Conservation (phyloP, 1,140 invertebrate genomes). For the Orius laevigatus region DNA sequence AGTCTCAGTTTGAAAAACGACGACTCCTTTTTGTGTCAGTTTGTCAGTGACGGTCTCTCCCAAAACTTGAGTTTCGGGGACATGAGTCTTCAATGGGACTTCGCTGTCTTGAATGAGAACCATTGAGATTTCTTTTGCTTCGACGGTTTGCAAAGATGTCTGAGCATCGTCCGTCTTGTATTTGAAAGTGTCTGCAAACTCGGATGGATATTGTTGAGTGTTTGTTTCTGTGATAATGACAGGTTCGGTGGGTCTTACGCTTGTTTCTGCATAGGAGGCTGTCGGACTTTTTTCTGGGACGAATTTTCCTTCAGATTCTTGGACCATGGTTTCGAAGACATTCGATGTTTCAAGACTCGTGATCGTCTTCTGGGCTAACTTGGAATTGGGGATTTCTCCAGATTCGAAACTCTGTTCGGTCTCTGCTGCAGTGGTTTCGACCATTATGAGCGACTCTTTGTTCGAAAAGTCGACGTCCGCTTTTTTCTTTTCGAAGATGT, state of each 20-base stretch:
- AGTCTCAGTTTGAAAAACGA: constrained; percentile 32
- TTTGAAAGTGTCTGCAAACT: constrained; percentile 34
- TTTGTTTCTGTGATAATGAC: constrained; percentile 36
- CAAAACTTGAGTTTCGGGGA: constrained; percentile 23
- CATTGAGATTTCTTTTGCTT: constrained; percentile 39
- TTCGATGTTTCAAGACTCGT: constrained; percentile 36
- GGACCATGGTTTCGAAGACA: constrained; percentile 31
- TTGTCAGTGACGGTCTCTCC: constrained; percentile 27
- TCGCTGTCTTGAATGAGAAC: constrained; percentile 36
- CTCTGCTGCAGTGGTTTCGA: constrained; percentile 38
- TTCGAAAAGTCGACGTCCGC: constrained; percentile 39
- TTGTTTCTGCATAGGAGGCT: constrained; percentile 31
- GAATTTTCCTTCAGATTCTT: constrained; percentile 40
- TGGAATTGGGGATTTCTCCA: constrained; percentile 28
- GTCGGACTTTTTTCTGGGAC: constrained; percentile 27
- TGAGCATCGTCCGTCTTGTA: constrained; percentile 34
- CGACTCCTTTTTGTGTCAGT: constrained; percentile 31
- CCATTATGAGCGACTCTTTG: constrained; percentile 37
- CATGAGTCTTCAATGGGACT: constrained; percentile 24
- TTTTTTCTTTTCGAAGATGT: constrained; percentile 29
- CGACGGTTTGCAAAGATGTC: constrained; percentile 30
- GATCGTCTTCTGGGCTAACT: constrained; percentile 32
- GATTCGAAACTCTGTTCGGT: constrained; percentile 35
- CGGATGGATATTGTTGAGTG: constrained; percentile 33
- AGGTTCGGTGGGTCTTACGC: constrained; percentile 34